phyloP scores from a whole-genome alignment of 2,797 vertebrate species.

The Steatocranus sp. region DNA sequence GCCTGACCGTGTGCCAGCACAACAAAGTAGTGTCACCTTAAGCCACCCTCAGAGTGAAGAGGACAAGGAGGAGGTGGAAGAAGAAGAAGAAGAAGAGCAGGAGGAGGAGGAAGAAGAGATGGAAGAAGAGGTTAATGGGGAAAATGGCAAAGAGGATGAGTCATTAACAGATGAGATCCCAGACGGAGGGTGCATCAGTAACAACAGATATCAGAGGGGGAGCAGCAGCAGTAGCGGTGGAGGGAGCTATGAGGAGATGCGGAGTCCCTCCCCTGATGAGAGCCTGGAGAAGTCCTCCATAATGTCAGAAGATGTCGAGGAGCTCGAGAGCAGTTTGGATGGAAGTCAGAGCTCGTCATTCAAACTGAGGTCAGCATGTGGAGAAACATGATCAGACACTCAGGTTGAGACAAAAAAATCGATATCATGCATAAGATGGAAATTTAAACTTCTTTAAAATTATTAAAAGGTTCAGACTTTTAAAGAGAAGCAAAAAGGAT shows the following conservation, averaged over 20 bases:
- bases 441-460: background rate
- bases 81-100: background rate
- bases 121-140: constrained; percentile 28
- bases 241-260: constrained; percentile 61
- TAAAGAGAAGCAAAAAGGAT: background rate
- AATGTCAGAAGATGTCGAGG: constrained; percentile 72
- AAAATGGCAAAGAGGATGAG: constrained; percentile 49
- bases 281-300: constrained; percentile 61
- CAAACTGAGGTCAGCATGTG: constrained; percentile 65
- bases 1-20: background rate
- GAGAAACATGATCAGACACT: background rate
- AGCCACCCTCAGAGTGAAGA: constrained; percentile 55
- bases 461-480: background rate
- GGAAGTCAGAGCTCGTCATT: constrained; percentile 58
- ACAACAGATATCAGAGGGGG: background rate
- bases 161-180: constrained; percentile 36
- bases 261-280: constrained; percentile 45
- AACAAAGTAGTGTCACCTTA: constrained; percentile 56
- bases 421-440: background rate
- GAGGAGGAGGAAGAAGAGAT: background rate
- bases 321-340: constrained; percentile 74
- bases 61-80: constrained; percentile 1
- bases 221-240: constrained; percentile 32
- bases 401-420: background rate
- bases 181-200: constrained; percentile 38